phyloP scores from a whole-genome alignment of 2,797 vertebrate species.

The Decapterus maruadsi region DNA sequence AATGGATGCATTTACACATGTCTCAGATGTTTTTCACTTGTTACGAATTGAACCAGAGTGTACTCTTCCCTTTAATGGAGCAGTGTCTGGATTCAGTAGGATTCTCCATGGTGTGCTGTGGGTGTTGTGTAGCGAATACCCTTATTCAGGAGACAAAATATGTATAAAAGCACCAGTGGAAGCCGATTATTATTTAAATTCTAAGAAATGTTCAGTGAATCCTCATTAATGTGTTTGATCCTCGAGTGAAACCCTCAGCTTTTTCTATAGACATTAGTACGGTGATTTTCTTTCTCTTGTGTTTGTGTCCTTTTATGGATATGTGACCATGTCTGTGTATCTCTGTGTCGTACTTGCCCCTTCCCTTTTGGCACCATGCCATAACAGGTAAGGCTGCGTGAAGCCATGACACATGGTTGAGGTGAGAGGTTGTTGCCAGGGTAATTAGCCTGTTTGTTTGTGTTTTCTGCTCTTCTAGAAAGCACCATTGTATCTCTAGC shows the following conservation, averaged over 20 bases:
- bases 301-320: constrained; percentile 6
- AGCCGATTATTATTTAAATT: not conserved
- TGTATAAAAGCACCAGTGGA: not conserved
- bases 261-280: not conserved
- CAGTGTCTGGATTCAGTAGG: not conserved
- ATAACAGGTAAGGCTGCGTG: constrained; percentile 58
- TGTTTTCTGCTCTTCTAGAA: constrained; percentile 40
- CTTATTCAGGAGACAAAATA: constrained; percentile 15
- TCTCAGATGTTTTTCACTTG: constrained; percentile 14
- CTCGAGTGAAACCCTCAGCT: not conserved
- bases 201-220: not conserved
- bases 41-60: constrained; percentile 22
- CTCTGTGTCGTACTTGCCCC: constrained; percentile 19
- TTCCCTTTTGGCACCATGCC: constrained; percentile 35
- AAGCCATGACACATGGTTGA: constrained; percentile 41
- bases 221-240: constrained; percentile 14
- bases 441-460: constrained; percentile 67
- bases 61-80: constrained; percentile 10
- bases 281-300: constrained; percentile 13
- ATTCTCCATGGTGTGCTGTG: not conserved
- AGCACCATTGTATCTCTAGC: constrained; percentile 30
- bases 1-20: constrained; percentile 28
- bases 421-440: constrained; percentile 59
- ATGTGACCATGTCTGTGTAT: constrained; percentile 9
- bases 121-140: not conserved